phyloP scores from a whole-genome alignment of 2,113 vertebrate genomes.

The Strigops habroptila region DNA sequence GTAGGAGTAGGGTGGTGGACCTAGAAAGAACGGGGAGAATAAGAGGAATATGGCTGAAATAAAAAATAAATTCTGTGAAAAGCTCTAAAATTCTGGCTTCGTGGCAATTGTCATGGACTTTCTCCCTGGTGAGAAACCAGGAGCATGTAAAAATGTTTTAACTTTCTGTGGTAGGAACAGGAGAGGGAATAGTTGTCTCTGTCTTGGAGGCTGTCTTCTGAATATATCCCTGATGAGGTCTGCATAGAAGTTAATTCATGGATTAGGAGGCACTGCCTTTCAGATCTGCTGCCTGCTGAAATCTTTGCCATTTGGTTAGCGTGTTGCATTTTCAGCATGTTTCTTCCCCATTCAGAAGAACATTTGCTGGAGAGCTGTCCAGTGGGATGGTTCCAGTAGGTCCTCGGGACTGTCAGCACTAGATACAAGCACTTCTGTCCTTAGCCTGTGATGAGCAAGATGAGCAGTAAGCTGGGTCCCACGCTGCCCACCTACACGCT shows the following conservation, averaged over 20 bases:
- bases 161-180: not conserved
- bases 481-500: not conserved
- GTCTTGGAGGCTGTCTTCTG: not conserved
- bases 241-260: not conserved
- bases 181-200: not conserved
- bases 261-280: not conserved
- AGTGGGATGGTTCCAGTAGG: not conserved
- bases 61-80: not conserved
- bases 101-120: not conserved
- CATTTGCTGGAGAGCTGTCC: not conserved
- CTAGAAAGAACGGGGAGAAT: not conserved
- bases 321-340: not conserved
- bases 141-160: not conserved
- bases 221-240: not conserved
- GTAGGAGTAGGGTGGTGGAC: not conserved
- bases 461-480: accelerated
- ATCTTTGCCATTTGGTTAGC: not conserved
- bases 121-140: not conserved
- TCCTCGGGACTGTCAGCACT: not conserved
- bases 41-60: not conserved
- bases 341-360: not conserved
- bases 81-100: not conserved
- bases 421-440: not conserved
- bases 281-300: not conserved
- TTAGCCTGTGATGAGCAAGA: not conserved